Percentiles rank a stretch among this genome's conserved stretches.
phyloP scores from a whole-genome alignment of 1,140 invertebrate genomes.

The Hypothenemus hampei region DNA sequence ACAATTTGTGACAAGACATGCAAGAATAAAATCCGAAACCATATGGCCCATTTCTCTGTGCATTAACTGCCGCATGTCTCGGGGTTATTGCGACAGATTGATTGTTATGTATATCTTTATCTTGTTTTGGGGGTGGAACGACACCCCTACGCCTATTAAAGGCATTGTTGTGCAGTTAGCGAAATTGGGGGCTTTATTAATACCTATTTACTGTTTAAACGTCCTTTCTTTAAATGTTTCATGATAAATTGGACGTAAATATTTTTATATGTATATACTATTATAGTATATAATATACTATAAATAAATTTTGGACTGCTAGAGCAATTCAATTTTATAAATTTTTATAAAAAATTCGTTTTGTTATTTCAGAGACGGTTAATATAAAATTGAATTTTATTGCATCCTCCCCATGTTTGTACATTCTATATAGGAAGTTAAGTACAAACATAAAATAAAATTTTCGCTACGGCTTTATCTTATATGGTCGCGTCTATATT shows the following conservation, averaged over 20 bases:
- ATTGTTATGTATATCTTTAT: conserved; percentile 32
- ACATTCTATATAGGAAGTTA: conserved; percentile 20
- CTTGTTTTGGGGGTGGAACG: conserved; percentile 31
- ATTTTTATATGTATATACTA: no score
- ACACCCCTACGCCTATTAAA: conserved; percentile 31
- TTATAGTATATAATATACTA: no score
- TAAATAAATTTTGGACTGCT: no score
- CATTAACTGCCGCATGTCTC: conserved; percentile 13
- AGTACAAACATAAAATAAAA: conserved; percentile 22
- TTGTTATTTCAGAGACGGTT: no score
- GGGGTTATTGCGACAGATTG: conserved; percentile 31
- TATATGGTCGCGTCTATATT: conserved; percentile 18
- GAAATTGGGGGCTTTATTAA: conserved; percentile 24
- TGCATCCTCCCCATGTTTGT: conserved; percentile 18
- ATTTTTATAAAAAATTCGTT: no score
- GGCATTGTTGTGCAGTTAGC: conserved; percentile 34
- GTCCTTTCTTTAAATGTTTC: conserved; percentile 18
- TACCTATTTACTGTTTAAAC: conserved; percentile 23
- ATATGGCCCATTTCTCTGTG: conserved; percentile 23
- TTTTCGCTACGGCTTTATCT: conserved; percentile 25
- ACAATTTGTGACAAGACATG: neutral
- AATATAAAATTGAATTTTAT: conserved; percentile 16
- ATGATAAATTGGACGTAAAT: no score
- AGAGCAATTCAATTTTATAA: no score
- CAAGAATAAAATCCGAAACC: conserved; percentile 13